phyloP scores from a whole-genome alignment of 2,113 vertebrate genomes.

The Baryphthengus martii region DNA sequence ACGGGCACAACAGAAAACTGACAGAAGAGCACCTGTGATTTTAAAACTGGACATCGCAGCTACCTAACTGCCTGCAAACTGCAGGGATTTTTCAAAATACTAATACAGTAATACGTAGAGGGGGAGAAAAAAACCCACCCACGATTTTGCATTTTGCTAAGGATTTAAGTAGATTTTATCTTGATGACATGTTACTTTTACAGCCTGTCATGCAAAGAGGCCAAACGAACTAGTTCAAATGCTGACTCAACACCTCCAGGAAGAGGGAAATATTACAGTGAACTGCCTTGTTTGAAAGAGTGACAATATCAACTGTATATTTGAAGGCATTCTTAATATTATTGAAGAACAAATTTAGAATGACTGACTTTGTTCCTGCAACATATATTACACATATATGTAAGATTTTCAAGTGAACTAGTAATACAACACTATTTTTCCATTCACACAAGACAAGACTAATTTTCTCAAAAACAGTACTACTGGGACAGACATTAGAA shows the following conservation, averaged over 20 bases:
- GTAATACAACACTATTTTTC: background rate
- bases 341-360: background rate
- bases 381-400: background rate
- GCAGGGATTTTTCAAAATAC: background rate
- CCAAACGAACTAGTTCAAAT: background rate
- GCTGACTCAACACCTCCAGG: background rate
- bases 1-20: background rate
- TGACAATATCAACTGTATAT: background rate
- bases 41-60: background rate
- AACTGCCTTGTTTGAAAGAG: background rate
- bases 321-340: background rate
- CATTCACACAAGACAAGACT: background rate
- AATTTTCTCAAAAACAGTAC: background rate
- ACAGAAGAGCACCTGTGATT: background rate
- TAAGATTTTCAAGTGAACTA: background rate
- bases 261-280: background rate
- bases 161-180: background rate
- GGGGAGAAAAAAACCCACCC: fast-evolving
- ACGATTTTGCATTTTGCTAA: background rate
- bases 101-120: background rate
- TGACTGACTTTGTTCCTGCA: background rate
- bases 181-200: background rate
- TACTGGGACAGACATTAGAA: background rate
- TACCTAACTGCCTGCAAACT: background rate
- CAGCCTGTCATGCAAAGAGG: background rate